Evolutionary conservation across 2,888 invertebrate genomes (phyloP).

Genomic region (Iphiclides podalirius): DNA sequence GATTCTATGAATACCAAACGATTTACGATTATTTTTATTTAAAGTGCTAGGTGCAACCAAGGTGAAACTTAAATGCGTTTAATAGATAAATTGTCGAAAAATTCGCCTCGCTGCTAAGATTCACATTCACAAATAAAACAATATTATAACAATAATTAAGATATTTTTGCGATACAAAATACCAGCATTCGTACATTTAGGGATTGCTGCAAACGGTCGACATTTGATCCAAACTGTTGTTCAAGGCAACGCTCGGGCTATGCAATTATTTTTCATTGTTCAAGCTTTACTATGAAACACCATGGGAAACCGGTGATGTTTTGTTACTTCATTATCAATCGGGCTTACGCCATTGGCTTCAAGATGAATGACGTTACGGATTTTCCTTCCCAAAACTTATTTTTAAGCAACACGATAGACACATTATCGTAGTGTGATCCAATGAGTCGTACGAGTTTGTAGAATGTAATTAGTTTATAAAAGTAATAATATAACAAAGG

Average conservation of each 20-base stretch:
- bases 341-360: not conserved
- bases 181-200: too few species aligned
- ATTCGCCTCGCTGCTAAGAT: too few species aligned
- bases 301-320: constrained; percentile 21
- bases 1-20: too few species aligned
- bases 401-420: not conserved
- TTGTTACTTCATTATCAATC: constrained; percentile 6
- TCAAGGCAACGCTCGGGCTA: not conserved
- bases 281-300: constrained; percentile 14
- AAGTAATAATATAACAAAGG: not conserved
- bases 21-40: too few species aligned
- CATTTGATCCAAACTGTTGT: constrained; percentile 1
- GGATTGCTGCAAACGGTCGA: not conserved
- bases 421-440: not conserved
- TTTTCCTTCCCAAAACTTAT: not conserved
- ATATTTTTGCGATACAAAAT: too few species aligned
- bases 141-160: too few species aligned
- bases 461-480: too few species aligned
- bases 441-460: too few species aligned
- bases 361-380: not conserved
- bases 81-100: too few species aligned
- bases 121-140: too few species aligned
- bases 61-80: too few species aligned
- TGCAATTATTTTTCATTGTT: constrained; percentile 26
- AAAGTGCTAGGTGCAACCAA: too few species aligned